Base-by-base conservation (phyloP, 1,140 invertebrate species). In the Tetraneura akinire region DNA sequence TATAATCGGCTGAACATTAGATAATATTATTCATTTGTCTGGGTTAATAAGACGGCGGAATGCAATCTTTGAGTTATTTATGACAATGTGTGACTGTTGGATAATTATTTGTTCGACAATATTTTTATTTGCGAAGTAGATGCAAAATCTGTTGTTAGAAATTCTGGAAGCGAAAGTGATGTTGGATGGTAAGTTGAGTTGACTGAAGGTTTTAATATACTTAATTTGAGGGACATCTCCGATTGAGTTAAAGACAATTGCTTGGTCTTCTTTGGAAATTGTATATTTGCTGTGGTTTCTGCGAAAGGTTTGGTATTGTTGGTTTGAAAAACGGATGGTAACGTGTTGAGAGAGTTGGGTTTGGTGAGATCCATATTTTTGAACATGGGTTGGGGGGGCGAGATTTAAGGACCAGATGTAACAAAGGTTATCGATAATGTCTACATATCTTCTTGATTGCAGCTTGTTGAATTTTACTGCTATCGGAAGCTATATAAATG, bases 361-460 rank as follows among this genome's bases (percentile, higher is more conserved):
- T 18, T 32, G 60, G 9, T 64, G 60, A 32, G 16, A 37, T 18
- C 18, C 16, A 29, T 18, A 16, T n/a, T n/a, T n/a, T n/a, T n/a
- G n/a, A n/a, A n/a, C n/a, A n/a, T n/a, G n/a, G n/a, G n/a, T n/a
- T n/a, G n/a, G 29, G 26, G 60, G 60, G 32, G 29, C 26, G 29
- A 18, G 18, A 64, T 32, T 32, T n/a, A 66, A 42, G n/a, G n/a
- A n/a, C n/a, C n/a, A n/a, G n/a, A n/a, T n/a, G n/a, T n/a, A n/a
- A n/a, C n/a, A n/a, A n/a, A n/a, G n/a, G n/a, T n/a, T n/a, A n/a
- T n/a, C n/a, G n/a, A n/a, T n/a, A n/a, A n/a, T n/a, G n/a, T n/a
- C 32, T 16, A 66, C 62, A 66, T 66, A 66, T 29, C 62, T 66
- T 42, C 32, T n/a, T 6, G 62, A 66, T 66, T 66, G 32, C 6